Evolutionary conservation across 2,113 vertebrate species (phyloP), one percentile per base, ranked within the genome.

Genomic region (Syngnathus scovelli): DNA sequence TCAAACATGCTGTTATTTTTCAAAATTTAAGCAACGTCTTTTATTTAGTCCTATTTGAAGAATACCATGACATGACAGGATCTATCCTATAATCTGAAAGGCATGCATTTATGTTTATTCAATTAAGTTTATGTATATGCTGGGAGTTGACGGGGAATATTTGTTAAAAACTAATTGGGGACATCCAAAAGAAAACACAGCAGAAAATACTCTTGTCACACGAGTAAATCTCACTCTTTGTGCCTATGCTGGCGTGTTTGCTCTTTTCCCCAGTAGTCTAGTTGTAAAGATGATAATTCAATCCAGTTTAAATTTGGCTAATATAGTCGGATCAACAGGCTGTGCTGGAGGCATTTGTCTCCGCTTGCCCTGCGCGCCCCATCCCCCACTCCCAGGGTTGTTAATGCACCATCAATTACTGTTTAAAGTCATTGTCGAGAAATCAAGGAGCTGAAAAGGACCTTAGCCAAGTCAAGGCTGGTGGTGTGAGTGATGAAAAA

Each of bases 371-470:
- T 55, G 52, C 33, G 38, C 5, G 5, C 61, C 15, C 43, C 61
- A 52, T n/a, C 46, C 18, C 64, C 62, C 58, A 48, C 16, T 19
- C 1, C 62, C 46, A 12, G 65, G 64, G 78, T 68, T 67, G 72
- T 72, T 80, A 66, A 62, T 46, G 39, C 49, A 76, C 66, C 80
- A 88, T 88, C 74, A 58, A 79, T 88, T 80, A 85, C 56, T 27
- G 52, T 61, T 67, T 46, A 18, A 58, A 70, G 75, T 37, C 66
- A 46, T 52, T 27, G 49, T 79, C 16, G 6, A 15, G 18, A 48
- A 48, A 48, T 16, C 81, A 37, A 67, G 64, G 71, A 63, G 59
- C 44, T 46, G 44, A 46, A 46, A 46, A 46, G 11, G 44, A 46
- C 44, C 4, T 1, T 46, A 46, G 44, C 58, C 21, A 13, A 51